phyloP scores from a whole-genome alignment of 2,797 vertebrate species.

The Lithobates sylvaticus region DNA sequence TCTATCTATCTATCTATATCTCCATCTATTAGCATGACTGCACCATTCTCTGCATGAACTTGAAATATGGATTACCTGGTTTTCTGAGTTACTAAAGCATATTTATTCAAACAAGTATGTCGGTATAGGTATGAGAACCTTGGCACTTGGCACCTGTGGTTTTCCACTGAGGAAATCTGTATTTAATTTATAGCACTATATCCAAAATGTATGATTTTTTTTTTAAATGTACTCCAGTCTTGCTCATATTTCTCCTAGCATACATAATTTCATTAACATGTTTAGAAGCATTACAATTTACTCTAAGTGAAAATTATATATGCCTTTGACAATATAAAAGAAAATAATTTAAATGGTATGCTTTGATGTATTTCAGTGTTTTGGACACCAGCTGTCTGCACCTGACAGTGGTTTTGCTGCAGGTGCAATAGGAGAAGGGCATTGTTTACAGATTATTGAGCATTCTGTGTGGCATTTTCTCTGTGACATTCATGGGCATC shows the following conservation, averaged over 20 bases:
- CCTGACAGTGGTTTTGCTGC: neutral
- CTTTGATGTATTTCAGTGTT: neutral
- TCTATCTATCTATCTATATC: slow-evolving; percentile 1
- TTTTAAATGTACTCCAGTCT: neutral
- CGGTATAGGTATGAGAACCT: neutral
- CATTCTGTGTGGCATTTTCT: neutral
- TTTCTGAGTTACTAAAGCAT: too few species aligned
- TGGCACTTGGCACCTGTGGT: neutral
- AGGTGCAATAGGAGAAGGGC: neutral
- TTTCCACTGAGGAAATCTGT: neutral
- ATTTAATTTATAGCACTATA: neutral
- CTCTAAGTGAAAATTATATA: neutral
- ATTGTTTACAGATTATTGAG: neutral
- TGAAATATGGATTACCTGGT: too few species aligned
- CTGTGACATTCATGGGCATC: neutral
- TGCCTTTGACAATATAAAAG: neutral
- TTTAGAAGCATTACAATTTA: neutral
- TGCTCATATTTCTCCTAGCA: neutral
- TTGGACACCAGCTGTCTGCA: neutral
- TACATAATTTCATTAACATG: neutral
- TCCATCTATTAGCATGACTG: neutral
- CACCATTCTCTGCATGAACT: neutral
- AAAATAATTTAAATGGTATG: neutral
- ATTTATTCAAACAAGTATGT: too few species aligned
- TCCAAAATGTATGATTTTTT: neutral